Evolutionary conservation across 2,888 invertebrate species (phyloP).

Genomic region (Andrena camellia): DNA sequence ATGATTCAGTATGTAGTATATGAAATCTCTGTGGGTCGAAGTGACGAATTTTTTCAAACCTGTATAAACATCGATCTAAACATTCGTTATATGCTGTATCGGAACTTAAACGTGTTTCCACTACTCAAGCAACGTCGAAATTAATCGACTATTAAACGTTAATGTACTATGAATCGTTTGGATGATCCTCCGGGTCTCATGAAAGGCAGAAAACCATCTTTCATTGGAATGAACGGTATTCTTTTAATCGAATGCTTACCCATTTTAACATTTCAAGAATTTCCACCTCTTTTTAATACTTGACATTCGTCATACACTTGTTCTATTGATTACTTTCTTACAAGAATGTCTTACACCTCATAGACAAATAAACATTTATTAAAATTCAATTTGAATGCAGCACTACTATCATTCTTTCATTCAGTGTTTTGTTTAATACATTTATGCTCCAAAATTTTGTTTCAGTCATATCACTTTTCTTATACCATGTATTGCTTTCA

Average conservation of each 20-base stretch:
- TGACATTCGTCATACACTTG: background rate
- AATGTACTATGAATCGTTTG: constrained; percentile 81
- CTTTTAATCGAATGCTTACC: constrained; percentile 2
- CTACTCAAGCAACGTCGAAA: constrained; percentile 21
- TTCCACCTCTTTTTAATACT: background rate
- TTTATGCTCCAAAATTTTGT: background rate
- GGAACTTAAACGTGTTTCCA: background rate
- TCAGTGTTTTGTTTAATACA: background rate
- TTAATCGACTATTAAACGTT: constrained; percentile 44
- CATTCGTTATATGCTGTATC: background rate
- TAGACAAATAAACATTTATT: background rate
- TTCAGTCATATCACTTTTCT: background rate
- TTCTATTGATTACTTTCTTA: background rate
- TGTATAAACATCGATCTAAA: background rate
- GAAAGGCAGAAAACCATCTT: constrained; percentile 82
- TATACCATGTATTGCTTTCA: background rate
- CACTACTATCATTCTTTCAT: background rate
- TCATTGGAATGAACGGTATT: constrained; percentile 82
- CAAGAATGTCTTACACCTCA: background rate
- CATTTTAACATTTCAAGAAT: background rate
- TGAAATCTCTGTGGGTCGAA: background rate
- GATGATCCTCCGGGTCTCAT: constrained; percentile 80
- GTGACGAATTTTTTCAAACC: background rate
- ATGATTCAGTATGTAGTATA: constrained; percentile 20
- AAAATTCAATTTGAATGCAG: background rate